Base-by-base conservation (phyloP, 1,140 invertebrate genomes). In the Aphaenogaster rudis region DNA sequence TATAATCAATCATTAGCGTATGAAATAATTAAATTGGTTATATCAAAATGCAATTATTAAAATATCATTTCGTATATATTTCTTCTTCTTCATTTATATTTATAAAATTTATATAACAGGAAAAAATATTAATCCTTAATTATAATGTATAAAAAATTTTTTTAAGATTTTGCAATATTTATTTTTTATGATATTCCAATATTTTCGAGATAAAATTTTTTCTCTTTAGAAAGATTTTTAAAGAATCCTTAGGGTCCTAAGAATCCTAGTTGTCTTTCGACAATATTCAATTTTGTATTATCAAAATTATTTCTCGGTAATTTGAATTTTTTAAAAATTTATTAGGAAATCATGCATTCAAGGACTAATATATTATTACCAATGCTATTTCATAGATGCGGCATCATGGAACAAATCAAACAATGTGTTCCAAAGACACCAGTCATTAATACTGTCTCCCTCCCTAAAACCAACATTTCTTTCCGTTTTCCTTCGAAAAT, bases 1-100 rank as follows among this genome's bases (percentile, higher is more conserved):
- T 39, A 59, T 45, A 33, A 77, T 61, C 61, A 61, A 59, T 59
- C 15, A 72, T 72, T 8, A 39, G 13, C 9, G 28, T 54, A 74
- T 13, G 33, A 72, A 33, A 52, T 69, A 64, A 64, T 36, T 3
- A 54, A 64, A 36, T 15, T 11, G 3, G 6, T 15, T 17, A 64
- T 64, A 36, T 36, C 4, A 45, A 69, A 48, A 1, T 48, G 1
- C 5, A 28, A 61, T 11, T 66, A 45, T n/a, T 61, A n/a, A 77
- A 61, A 77, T 7, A 11, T 28, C 28, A 28, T 28, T 28, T 28
- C 28, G 28, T 28, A 28, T 28, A 17, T 61, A 45, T 61, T n/a
- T 7, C 21, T n/a, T 61, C 28, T 28, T n/a, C 6, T 52, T 59
- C 7, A 28, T n/a, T 28, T 57, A 63, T 42, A 15, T 33, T 50